Base-by-base conservation (phyloP, 2,888 invertebrate genomes). In the Sinotaia quadrata region DNA sequence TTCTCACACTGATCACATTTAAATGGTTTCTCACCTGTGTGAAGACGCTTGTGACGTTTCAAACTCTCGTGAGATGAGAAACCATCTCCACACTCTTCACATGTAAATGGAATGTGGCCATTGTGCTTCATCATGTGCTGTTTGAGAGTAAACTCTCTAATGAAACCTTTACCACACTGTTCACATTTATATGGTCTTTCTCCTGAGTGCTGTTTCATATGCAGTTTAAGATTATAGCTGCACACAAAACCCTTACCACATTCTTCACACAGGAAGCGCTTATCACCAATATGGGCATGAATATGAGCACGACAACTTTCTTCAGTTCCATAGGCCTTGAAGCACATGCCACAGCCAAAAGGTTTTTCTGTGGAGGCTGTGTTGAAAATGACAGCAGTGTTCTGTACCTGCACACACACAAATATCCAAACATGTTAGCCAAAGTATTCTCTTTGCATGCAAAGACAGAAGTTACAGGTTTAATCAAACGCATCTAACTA, bases 1-100 rank as follows among this genome's bases (percentile, higher is more conserved):
- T 63, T 63, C 37, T 63, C 54, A 27, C 63, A 63, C 63, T 63
- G 63, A 54, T 63, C 63, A 12, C 63, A 63, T 2, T 51, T 36
- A 29, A 63, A 63, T 2, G 63, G 63, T 31, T 41, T 63, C 41
- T 63, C 63, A 24, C 63, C 63, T n/a, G 63, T 63, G 31, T 63
- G 63, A n/a, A 63, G 36, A 15, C 54, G 52, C n/a, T 36, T n/a
- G 54, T 63, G 63, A 7, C 62, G 63, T 21, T 63, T 54, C 29
- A 63, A 54, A 52, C 63, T 63, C 41, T 63, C 63, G 4, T 51
- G 37, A 10, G 63, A 37, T 18, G 54, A 63, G 63, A 63, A 63
- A 5, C 27, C 37, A 3, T 63, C 63, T 15, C 63, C 63, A 31
- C 63, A 54, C 37, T 36, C 27, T 31, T 54, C 29, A 12, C 63